Evolutionary conservation across 2,113 vertebrate genomes (phyloP).

Genomic region (Cavia aperea): DNA sequence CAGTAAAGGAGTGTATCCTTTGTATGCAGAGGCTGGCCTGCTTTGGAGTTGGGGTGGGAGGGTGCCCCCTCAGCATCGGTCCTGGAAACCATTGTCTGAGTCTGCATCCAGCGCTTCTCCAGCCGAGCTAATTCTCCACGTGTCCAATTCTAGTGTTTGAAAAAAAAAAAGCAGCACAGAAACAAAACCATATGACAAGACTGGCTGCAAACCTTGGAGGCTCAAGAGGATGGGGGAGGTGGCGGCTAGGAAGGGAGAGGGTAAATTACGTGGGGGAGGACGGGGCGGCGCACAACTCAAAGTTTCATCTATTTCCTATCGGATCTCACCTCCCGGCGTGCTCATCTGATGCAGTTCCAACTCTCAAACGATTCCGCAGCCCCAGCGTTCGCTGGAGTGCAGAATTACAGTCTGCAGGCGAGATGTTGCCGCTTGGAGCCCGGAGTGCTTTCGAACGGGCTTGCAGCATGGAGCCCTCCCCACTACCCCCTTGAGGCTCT

Average conservation of each 20-base stretch:
- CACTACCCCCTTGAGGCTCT: not conserved
- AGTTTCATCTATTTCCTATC: conserved; percentile 39
- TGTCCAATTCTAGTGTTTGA: conserved; percentile 67
- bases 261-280: conserved; percentile 35
- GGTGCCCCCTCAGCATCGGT: not conserved
- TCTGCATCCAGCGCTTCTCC: conserved; percentile 51
- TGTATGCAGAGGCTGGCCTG: not conserved
- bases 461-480: not conserved
- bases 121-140: conserved; percentile 62
- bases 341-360: conserved; percentile 9
- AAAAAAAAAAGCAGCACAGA: conserved; percentile 59
- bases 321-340: conserved; percentile 28
- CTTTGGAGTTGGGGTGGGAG: not conserved
- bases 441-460: conserved; percentile 27
- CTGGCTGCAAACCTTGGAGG: conserved; percentile 63
- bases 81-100: conserved; percentile 62
- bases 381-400: not conserved
- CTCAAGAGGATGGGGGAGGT: conserved; percentile 49
- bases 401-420: conserved; percentile 31
- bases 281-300: conserved; percentile 27
- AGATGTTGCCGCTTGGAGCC: not conserved
- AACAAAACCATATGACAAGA: conserved; percentile 71
- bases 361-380: conserved; percentile 17
- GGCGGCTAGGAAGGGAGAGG: conserved; percentile 42
- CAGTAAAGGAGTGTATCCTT: not conserved